Evolutionary conservation across 2,888 invertebrate genomes (phyloP), one percentile per base, ranked within the genome.

Genomic region (Holacanthella duospinosa): DNA sequence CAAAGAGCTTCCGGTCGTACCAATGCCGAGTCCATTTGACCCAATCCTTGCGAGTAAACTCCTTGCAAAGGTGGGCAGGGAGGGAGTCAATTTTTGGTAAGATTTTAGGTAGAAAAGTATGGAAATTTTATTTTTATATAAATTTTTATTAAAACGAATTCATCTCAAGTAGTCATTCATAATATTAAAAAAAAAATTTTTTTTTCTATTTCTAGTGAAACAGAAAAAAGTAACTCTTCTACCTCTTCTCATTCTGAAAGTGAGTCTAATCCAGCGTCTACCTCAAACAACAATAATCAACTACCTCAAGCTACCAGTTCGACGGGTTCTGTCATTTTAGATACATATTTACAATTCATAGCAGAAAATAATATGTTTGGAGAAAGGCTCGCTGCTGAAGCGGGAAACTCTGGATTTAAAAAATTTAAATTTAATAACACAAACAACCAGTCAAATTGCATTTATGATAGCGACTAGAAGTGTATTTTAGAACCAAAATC

Each of bases 11-110:
- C 93, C 93, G 12, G 92, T 93, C 54, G 80, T 92, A 70, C 92
- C 92, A 65, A 93, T 93, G 92, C 93, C 93, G 26, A 88, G 89
- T 65, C 86, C 91, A 26, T 93, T 92, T 77, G 91, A 92, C 78
- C 92, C 93, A 0, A 91, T 91, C 68, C 81, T 93, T 59, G 93
- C 93, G 64, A 87, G 75, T 71, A 85, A 89, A 68, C 79, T 92
- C 67, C 79, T 92, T 68, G 89, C 90, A 43, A 92, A 92, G 77
- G 91, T 91, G 0, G 91, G 91, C 75, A 79, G 29, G 16, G 59
- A 59, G 25, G 29, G 29, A 21, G n/a, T 27, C 24, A 43, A 59
- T 25, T 48, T 27, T 24, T 25, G 26, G 60, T 43, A 24, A 48
- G 48, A 9, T n/a, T n/a, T 43, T n/a, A 16, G 6, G 12, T n/a